These are phyloP conservation scores for Theonella swinhoei DNA, from an alignment of 37 sponge, comb jelly and placozoan genomes.

Conservation along the genomic window DNA sequence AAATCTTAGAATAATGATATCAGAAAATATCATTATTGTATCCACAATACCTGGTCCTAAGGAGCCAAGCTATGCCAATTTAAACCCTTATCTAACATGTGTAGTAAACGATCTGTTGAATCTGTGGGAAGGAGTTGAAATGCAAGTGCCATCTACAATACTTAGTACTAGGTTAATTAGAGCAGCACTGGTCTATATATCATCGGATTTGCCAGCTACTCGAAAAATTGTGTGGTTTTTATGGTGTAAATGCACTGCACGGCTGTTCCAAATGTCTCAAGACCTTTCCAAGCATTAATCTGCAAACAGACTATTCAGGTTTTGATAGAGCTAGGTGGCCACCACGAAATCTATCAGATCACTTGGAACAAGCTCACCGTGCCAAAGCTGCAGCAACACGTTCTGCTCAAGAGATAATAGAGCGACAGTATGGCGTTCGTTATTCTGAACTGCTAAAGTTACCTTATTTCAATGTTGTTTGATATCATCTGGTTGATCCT, in stretches of 20 bases:
- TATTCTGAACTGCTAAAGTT: slow-evolving; percentile 36
- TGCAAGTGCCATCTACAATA: neutral
- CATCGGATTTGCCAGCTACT: slow-evolving; percentile 46
- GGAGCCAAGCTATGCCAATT: slow-evolving; percentile 25
- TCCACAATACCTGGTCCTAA: slow-evolving; percentile 56
- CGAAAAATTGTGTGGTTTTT: slow-evolving; percentile 62
- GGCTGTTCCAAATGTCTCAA: slow-evolving; percentile 44
- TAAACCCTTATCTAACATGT: slow-evolving; percentile 40
- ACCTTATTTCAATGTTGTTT: slow-evolving; percentile 42
- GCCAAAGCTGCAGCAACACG: neutral
- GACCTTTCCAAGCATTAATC: slow-evolving; percentile 40
- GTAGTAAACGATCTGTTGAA: slow-evolving; percentile 31
- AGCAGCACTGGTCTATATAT: neutral
- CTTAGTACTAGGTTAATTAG: neutral
- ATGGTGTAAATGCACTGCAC: slow-evolving; percentile 10
- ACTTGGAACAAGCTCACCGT: neutral
- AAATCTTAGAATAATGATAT: slow-evolving; percentile 35
- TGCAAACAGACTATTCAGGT: slow-evolving; percentile 23
- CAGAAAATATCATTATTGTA: slow-evolving; percentile 53
- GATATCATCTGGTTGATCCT: slow-evolving; percentile 21
- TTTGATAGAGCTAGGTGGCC: slow-evolving; percentile 32
- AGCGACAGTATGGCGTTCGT: slow-evolving; percentile 25
- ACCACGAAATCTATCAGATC: slow-evolving; percentile 10
- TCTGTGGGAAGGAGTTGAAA: slow-evolving; percentile 20
- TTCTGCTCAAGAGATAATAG: neutral